Base-by-base conservation (phyloP, 2,113 vertebrate genomes). In the Climacteris rufus region DNA sequence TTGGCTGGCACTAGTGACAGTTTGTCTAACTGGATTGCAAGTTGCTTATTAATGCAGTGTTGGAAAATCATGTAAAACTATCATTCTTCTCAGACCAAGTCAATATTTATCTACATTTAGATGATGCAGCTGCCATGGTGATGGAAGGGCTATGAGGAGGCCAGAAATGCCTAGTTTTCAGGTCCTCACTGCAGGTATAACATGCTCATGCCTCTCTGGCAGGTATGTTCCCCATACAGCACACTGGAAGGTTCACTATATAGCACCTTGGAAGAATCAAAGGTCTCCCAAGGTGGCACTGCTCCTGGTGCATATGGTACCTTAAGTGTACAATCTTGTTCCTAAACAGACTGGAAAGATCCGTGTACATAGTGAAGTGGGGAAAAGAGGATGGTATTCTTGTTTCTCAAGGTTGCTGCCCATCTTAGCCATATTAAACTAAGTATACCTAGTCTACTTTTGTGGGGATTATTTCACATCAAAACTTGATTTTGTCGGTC, bases 11-110 rank as follows among this genome's bases (percentile, higher is more conserved):
- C 33, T 89, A 39, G 44, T 75, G 59, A 93, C 92, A 93, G 87
- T 95, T 96, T 95, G 28, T 77, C 83, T 94, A 52, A 88, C 92
- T 96, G 76, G 25, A 91, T 95, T 91, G 64, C 23, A 88, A 83
- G 88, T 74, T 83, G 79, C 31, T 94, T 96, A 89, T 94, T 93
- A 92, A 94, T 94, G 68, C 60, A 56, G 63, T 42, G 83, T 65
- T 94, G 31, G 66, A 89, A 89, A 96, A 95, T 49, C 59, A 75
- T 61, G 49, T 77, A 60, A 83, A 91, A 78, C 20, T 39, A 63
- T 37, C 52, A 17, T 80, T 85, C 45, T 89, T 76, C 85, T 66
- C 64, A 90, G 56, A 95, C 54, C 74, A 64, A 80, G 88, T 96
- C 93, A 96, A 86, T 94, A 90, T 94, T 96, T 90, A 60, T 64